Conservation (phyloP, 1,140 invertebrate species). For the Acyrthosiphon pisum region DNA sequence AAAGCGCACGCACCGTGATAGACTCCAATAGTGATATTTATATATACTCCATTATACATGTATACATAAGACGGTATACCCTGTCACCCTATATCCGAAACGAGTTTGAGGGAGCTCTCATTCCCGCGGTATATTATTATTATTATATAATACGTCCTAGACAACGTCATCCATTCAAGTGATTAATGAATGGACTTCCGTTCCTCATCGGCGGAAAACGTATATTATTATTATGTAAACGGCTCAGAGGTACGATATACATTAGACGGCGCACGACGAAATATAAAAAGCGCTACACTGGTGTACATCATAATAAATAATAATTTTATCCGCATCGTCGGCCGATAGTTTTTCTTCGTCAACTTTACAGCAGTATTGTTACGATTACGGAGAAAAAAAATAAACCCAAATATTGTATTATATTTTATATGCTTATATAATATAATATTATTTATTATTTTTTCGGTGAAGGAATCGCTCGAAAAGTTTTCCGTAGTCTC, state of each 20-base stretch:
- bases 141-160: neutral
- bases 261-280: neutral
- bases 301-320: neutral
- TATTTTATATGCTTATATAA: neutral
- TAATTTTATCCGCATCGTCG: neutral
- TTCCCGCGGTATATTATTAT: neutral
- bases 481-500: neutral
- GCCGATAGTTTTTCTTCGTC: neutral
- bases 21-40: neutral
- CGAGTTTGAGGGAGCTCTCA: neutral
- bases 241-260: neutral
- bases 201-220: neutral
- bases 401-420: neutral
- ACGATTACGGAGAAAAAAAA: neutral
- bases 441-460: neutral
- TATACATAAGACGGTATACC: neutral
- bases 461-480: neutral
- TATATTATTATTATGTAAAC: neutral
- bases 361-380: neutral
- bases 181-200: conserved; percentile 22
- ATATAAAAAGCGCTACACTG: neutral
- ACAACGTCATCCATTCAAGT: neutral
- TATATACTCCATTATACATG: neutral
- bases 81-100: neutral
- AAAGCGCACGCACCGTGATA: too few relatives aligned